Base-by-base conservation (phyloP, 2,797 vertebrate genomes). In the Pempheris klunzingeri region DNA sequence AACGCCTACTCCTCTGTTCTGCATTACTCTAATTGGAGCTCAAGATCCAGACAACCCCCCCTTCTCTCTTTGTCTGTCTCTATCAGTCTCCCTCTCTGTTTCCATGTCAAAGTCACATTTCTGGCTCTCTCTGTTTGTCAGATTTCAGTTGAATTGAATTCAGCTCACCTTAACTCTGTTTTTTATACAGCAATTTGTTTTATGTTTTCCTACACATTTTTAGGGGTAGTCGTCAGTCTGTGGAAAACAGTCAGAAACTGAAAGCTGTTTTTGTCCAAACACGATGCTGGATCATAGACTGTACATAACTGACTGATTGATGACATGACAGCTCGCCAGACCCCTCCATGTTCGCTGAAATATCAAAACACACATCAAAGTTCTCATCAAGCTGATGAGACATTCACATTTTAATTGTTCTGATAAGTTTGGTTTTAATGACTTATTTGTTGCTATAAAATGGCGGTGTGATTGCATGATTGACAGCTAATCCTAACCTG, bases 11-110 rank as follows among this genome's bases (percentile, higher is more conserved):
- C 30, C 74, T 79, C 71, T 52, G 34, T 70, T 87, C 71, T 85
- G 69, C 88, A 92, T 91, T 87, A 80, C 86, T 89, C 69, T 90
- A 92, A 92, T 90, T 88, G 83, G 82, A 80, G 77, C 68, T 87
- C 67, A 71, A 74, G 43, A 52, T 82, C 74, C 84, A 87, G 69
- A 84, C 64, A 18, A 28, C 60, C 34, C n/a, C 46, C 53, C 43
- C 44, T 36, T 65, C 52, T 71, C 60, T 63, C 61, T 74, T 49
- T 83, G 68, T 85, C 32, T 57, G 18, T 50, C 62, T 80, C 39
- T 17, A 63, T 73, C 75, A 38, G 34, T 67, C 50, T 62, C 36
- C 41, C 14, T 74, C 39, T 24, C 38, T 53, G 28, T 65, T 69
- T 85, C 78, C 4, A 63, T 28, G 63, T 74, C 74, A 84, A 80